These are phyloP conservation scores for Aporrectodea caliginosa DNA, from an alignment of 1,140 invertebrate species.

Conservation along the genomic window DNA sequence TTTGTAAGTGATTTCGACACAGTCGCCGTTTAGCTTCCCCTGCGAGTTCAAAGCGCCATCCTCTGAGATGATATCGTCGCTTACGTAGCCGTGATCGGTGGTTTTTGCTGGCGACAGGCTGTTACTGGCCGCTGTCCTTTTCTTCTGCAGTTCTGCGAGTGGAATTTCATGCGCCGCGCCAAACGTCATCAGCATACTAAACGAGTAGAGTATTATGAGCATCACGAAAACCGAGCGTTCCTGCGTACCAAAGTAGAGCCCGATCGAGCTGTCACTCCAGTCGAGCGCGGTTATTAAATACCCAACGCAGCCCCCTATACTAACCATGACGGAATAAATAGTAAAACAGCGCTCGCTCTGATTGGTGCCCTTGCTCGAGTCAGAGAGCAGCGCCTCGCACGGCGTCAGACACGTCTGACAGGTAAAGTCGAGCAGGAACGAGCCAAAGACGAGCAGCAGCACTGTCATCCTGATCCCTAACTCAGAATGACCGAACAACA, in stretches of 20 bases:
- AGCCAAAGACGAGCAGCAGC: slow-evolving; percentile 49
- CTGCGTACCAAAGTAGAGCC: slow-evolving; percentile 47
- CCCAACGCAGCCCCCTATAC: slow-evolving; percentile 57
- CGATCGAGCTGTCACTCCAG: slow-evolving; percentile 52
- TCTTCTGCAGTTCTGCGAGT: slow-evolving; percentile 8
- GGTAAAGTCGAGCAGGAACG: slow-evolving; percentile 57
- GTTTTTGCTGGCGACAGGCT: neutral
- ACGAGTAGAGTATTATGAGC: slow-evolving; percentile 46
- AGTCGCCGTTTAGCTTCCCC: neutral
- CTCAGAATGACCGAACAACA: slow-evolving; percentile 37
- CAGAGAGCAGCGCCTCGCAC: slow-evolving; percentile 58
- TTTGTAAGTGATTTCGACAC: neutral
- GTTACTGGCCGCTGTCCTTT: neutral
- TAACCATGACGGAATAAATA: slow-evolving; percentile 58
- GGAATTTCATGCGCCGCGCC: slow-evolving; percentile 41
- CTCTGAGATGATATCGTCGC: neutral
- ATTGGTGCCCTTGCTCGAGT: slow-evolving; percentile 48
- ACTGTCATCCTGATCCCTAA: slow-evolving; percentile 40
- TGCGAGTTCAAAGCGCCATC: neutral
- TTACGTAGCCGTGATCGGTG: neutral
- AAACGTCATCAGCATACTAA: slow-evolving; percentile 44
- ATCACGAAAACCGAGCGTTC: slow-evolving; percentile 50
- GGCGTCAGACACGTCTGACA: slow-evolving; percentile 58
- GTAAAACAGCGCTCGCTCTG: slow-evolving; percentile 54
- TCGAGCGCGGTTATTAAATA: slow-evolving; percentile 59